Conservation (phyloP, 2,113 vertebrate genomes). For the Pipra filicauda region DNA sequence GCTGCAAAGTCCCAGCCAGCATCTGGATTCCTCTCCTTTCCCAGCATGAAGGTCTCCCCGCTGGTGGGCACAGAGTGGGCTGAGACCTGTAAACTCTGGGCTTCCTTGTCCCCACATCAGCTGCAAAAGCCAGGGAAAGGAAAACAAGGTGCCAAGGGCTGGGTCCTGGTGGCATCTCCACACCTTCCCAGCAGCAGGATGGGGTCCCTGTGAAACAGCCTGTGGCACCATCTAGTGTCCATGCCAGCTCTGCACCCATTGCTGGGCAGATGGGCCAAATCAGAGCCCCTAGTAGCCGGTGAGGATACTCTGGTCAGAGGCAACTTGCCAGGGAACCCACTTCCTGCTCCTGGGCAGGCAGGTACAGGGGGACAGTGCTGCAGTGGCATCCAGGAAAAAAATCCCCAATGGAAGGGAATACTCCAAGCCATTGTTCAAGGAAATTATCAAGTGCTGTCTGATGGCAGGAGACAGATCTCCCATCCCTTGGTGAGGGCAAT, state of each 20-base stretch:
- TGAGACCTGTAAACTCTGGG: background rate
- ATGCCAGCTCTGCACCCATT: background rate
- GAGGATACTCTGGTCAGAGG: background rate
- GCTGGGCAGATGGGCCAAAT: background rate
- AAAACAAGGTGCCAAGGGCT: background rate
- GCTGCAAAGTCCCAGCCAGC: background rate
- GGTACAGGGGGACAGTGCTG: background rate
- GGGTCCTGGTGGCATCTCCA: background rate
- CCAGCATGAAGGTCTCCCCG: background rate
- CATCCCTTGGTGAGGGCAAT: background rate
- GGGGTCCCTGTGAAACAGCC: background rate
- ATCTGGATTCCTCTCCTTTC: background rate
- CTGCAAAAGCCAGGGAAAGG: background rate
- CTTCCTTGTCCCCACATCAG: background rate
- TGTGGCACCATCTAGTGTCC: constrained; percentile 52
- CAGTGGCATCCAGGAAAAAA: background rate
- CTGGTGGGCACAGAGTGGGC: background rate
- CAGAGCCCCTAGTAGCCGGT: background rate
- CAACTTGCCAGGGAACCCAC: background rate
- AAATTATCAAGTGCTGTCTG: background rate
- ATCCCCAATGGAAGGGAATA: background rate
- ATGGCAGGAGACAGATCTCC: rapidly evolving
- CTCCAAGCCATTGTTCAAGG: background rate
- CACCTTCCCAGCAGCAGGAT: background rate
- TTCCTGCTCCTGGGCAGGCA: background rate